These are phyloP conservation scores for Sinotaia quadrata DNA, from an alignment of 2,888 invertebrate genomes.

Conservation along the genomic window DNA sequence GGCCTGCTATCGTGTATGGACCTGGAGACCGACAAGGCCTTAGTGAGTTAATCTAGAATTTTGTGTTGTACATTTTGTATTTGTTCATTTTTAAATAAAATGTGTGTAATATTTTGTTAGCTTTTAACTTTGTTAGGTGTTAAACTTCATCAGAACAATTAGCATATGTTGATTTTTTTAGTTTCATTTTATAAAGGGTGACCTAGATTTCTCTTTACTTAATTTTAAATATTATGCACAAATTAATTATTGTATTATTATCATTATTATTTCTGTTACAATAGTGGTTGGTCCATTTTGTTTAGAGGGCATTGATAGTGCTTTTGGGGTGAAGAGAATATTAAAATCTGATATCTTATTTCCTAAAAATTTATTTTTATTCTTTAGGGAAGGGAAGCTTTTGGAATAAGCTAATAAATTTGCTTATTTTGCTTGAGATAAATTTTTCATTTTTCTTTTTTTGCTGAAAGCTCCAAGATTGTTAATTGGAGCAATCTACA, in stretches of 20 bases:
- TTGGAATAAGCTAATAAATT: too few relatives aligned
- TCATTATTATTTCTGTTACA: too few relatives aligned
- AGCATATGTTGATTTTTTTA: too few relatives aligned
- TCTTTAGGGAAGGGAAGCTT: too few relatives aligned
- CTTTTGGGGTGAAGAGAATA: not conserved
- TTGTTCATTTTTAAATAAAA: not conserved
- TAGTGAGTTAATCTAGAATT: conserved; percentile 76
- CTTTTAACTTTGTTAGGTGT: not conserved
- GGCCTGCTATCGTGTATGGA: conserved; percentile 91
- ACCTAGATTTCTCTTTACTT: too few relatives aligned
- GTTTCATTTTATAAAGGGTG: too few relatives aligned
- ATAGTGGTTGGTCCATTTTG: too few relatives aligned
- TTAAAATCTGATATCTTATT: too few relatives aligned
- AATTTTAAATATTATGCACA: too few relatives aligned
- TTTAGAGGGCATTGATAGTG: not conserved
- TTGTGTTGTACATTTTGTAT: not conserved
- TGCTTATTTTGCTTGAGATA: not conserved
- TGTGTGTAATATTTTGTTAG: not conserved
- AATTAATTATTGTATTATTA: too few relatives aligned
- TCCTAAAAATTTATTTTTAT: too few relatives aligned
- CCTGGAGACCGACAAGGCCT: conserved; percentile 86
- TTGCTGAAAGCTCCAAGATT: conserved; percentile 82
- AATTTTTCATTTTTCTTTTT: conserved; percentile 11
- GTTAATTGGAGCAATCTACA: conserved; percentile 90
- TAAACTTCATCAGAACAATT: not conserved